Evolutionary conservation across 2,113 vertebrate species (phyloP).

Genomic region (Chascanopsetta lugubris): DNA sequence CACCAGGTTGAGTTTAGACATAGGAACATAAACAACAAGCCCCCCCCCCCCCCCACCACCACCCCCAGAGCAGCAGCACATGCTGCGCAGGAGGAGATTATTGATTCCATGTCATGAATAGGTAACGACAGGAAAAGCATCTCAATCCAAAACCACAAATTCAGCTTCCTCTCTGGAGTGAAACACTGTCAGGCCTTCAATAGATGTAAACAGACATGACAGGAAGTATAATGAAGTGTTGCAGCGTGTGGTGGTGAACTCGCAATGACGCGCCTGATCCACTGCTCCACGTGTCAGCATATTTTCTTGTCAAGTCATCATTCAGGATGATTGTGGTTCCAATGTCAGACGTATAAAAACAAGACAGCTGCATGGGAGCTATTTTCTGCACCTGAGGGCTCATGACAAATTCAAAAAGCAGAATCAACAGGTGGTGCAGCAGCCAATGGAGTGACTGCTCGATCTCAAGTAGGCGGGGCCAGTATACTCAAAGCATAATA

Average conservation of each 20-base stretch:
- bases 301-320: slow-evolving; percentile 8
- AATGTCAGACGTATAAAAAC: no score
- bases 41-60: slow-evolving; percentile 36
- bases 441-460: no score
- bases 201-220: background rate
- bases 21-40: slow-evolving; percentile 56
- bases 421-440: no score
- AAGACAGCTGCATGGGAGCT: no score
- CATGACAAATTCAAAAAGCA: no score
- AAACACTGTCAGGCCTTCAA: slow-evolving; percentile 12
- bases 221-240: slow-evolving; percentile 2
- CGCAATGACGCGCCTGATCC: background rate
- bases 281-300: background rate
- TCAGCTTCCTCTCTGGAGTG: slow-evolving; percentile 15
- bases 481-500: no score
- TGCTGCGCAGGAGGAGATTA: slow-evolving; percentile 19
- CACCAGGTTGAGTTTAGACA: slow-evolving; percentile 38
- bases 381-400: no score
- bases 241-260: slow-evolving; percentile 7
- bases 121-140: slow-evolving; percentile 39
- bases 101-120: slow-evolving; percentile 63
- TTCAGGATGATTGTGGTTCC: slow-evolving; percentile 2
- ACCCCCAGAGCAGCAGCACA: slow-evolving; percentile 33
- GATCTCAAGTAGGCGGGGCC: no score
- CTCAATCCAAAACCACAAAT: slow-evolving; percentile 36